Evolutionary conservation across 2,113 vertebrate genomes (phyloP).

Genomic region (Stomatorhinus ivindoensis): DNA sequence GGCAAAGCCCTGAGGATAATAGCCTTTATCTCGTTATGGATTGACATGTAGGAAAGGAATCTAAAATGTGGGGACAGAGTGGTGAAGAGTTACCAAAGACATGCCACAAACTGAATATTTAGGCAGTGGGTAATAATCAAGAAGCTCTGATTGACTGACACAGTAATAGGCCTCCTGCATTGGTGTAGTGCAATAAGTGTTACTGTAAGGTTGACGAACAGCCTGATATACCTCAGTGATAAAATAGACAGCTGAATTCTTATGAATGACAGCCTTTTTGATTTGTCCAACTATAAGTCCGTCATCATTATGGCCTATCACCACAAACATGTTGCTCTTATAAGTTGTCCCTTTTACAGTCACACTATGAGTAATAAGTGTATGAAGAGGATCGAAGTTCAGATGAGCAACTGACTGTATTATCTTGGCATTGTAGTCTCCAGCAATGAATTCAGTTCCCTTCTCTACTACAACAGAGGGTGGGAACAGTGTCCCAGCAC

Average conservation of each 20-base stretch:
- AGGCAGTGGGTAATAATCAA: neutral
- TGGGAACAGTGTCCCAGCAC: neutral
- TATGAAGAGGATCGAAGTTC: neutral
- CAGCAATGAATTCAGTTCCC: neutral
- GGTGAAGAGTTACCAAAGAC: neutral
- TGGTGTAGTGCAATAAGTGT: neutral
- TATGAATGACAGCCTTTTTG: neutral
- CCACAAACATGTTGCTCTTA: neutral
- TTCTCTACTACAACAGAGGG: neutral
- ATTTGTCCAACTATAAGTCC: neutral
- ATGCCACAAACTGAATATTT: neutral
- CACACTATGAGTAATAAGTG: neutral
- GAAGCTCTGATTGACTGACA: neutral
- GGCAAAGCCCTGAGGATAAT: neutral
- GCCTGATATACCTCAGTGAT: neutral
- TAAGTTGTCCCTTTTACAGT: neutral
- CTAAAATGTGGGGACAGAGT: neutral
- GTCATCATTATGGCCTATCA: neutral
- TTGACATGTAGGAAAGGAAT: neutral
- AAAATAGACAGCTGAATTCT: neutral
- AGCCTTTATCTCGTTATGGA: neutral
- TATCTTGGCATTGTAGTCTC: neutral
- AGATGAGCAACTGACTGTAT: neutral
- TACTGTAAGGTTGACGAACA: neutral
- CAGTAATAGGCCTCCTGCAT: neutral